Percentiles rank a stretch among this genome's conserved stretches.
Evolutionary conservation across 2,888 invertebrate genomes (phyloP).

Genomic region (Drosophila stalkeri): DNA sequence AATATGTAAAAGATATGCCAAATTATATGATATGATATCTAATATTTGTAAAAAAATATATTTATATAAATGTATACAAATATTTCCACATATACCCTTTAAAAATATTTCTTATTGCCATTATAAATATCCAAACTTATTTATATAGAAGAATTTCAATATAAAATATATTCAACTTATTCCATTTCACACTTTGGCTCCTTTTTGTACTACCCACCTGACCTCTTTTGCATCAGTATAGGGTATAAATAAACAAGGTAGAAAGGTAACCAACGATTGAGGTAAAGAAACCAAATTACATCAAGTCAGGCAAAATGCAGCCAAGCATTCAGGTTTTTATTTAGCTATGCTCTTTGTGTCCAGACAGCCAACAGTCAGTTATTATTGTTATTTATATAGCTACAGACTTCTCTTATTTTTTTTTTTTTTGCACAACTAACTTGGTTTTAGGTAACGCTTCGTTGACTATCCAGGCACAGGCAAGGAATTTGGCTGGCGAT

Average conservation of each 20-base stretch:
- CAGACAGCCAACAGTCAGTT: conserved; percentile 58
- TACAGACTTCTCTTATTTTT: not conserved
- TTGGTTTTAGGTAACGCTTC: conserved; percentile 66
- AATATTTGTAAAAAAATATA: too few species aligned
- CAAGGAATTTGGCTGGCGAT: conserved; percentile 35
- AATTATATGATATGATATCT: too few species aligned
- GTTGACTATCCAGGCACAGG: conserved; percentile 46
- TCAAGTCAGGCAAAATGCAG: conserved; percentile 75
- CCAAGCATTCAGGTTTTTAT: conserved; percentile 66
- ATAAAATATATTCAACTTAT: not conserved
- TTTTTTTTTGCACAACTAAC: conserved; percentile 53
- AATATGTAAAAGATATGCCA: not conserved
- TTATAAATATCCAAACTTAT: not conserved
- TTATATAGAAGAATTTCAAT: too few species aligned
- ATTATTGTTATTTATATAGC: conserved; percentile 29
- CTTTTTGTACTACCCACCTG: not conserved
- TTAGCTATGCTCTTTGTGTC: conserved; percentile 70
- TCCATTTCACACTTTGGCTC: not conserved
- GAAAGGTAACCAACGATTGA: conserved; percentile 38
- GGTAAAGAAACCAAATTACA: conserved; percentile 68
- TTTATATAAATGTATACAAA: too few species aligned
- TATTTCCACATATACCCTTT: not conserved
- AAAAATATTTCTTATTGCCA: not conserved
- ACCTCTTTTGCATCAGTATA: conserved; percentile 1
- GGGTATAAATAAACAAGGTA: conserved; percentile 26